Base-by-base conservation (phyloP, 2,888 invertebrate genomes). In the Alentia gelatinosa region DNA sequence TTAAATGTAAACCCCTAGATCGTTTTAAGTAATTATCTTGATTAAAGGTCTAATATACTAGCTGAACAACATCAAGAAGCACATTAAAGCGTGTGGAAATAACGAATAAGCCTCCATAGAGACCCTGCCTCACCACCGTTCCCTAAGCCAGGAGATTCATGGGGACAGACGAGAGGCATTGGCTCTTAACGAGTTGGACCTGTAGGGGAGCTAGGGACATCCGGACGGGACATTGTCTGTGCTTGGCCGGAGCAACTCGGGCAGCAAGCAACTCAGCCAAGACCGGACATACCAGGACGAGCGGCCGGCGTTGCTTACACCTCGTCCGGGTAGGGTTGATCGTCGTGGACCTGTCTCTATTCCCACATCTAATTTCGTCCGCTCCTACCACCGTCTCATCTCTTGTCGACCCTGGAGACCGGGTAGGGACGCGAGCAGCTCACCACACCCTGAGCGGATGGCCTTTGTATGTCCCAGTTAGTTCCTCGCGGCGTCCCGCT, bases 291-390 rank as follows among this genome's bases (percentile, higher is more conserved):
- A 35, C 9, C 15, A 12, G 79, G 35, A 26, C 9, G 23, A 26
- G 35, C n/a, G 79, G 35, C n/a, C 15, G 35, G 23, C 37, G 23
- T 39, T 39, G 15, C 79, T 79, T 39, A 26, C 79, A 37, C 37
- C 79, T 79, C 79, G 79, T 19, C 39, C n/a, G 79, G n/a, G 26
- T 12, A n/a, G 37, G 37, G 79, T 39, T 79, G 79, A 79, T 79
- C 37, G 79, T 79, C 39, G 79, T 79, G 79, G 79, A 79, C 23
- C 79, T 79, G 79, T 79, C 79, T 39, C 79, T 79, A 79, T 79
- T 79, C 79, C 79, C 79, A 79, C 79, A 39, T 79, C 79, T 79
- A 79, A 79, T 79, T 79, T 79, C 79, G n/a, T 35, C 35, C 37
- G 19, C 37, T 19, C 79, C 79, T 37, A 79, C 56, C 19, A 56